Percentiles rank a stretch among this genome's conserved stretches.
phyloP scores from a whole-genome alignment of 2,113 vertebrate species.

The Bubo scandiacus region DNA sequence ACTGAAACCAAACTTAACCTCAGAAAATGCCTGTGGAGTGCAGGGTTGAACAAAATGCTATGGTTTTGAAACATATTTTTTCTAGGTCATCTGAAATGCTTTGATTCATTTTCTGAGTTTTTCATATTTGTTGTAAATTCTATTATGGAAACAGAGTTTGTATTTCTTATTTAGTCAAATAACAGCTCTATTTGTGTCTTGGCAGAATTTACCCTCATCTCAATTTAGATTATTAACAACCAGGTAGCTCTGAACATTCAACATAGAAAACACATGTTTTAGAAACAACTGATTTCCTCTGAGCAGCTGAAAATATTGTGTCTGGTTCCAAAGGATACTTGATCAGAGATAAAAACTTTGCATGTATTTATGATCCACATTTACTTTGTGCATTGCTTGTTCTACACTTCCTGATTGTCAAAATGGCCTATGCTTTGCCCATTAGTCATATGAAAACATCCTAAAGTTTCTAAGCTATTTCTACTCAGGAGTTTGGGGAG shows the following conservation, averaged over 20 bases:
- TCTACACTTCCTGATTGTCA: neutral
- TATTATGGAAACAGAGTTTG: neutral
- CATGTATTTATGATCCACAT: neutral
- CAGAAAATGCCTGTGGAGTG: neutral
- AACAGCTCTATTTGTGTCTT: neutral
- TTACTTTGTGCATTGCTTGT: neutral
- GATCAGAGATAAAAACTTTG: neutral
- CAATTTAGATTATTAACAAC: neutral
- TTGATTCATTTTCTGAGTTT: neutral
- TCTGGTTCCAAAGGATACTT: neutral
- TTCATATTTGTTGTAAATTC: neutral
- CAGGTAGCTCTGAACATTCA: neutral
- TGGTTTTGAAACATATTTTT: neutral
- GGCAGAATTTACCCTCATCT: neutral
- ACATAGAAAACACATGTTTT: neutral
- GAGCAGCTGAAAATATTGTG: neutral
- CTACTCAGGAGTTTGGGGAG: neutral
- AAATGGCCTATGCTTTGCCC: neutral
- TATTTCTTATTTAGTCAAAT: neutral
- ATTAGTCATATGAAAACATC: neutral
- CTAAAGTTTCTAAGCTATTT: neutral
- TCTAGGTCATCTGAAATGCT: neutral
- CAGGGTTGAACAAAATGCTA: neutral
- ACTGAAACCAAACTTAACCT: neutral
- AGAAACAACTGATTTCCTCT: neutral